A percentile compares a stretch with the other conserved stretches of the same genome.
These are phyloP conservation scores for Panzeria rudis DNA, from an alignment of 2,888 invertebrate genomes.

Conservation along the genomic window DNA sequence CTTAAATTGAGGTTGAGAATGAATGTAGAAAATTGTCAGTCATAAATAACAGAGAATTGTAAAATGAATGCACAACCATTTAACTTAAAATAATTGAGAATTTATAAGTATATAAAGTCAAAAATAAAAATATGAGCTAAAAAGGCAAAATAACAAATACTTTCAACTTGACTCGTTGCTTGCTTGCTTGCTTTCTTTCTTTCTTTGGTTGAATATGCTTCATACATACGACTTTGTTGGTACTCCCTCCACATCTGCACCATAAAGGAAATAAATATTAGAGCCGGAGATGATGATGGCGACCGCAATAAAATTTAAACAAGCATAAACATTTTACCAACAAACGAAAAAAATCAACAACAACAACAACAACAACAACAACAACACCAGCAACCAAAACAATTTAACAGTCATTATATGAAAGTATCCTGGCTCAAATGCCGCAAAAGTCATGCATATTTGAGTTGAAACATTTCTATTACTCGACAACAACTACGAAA, in stretches of 20 bases:
- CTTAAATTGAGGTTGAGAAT: constrained; percentile 32
- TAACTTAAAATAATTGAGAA: constrained; percentile 68
- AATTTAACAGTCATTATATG: constrained; percentile 64
- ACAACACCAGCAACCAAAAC: constrained; percentile 43
- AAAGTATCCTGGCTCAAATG: constrained; percentile 69
- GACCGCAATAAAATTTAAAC: constrained; percentile 73
- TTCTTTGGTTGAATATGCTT: constrained; percentile 17
- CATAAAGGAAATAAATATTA: constrained; percentile 38
- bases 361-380: constrained; percentile 30
- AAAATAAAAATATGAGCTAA: constrained; percentile 8
- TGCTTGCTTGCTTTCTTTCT: not conserved
- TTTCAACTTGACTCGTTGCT: constrained; percentile 41
- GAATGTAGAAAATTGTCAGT: constrained; percentile 69
- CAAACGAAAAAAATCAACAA: constrained; percentile 9
- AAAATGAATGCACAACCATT: constrained; percentile 70
- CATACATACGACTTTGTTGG: not conserved
- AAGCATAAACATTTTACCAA: constrained; percentile 68
- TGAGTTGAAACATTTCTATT: constrained; percentile 58
- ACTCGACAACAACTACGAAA: constrained; percentile 52
- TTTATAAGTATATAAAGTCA: constrained; percentile 26
- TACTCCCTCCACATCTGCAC: not conserved
- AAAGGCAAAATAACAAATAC: constrained; percentile 34
- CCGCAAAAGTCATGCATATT: constrained; percentile 69
- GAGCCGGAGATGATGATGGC: constrained; percentile 67
- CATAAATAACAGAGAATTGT: constrained; percentile 71